These are phyloP conservation scores for Caracal caracal DNA, from an alignment of 2,113 vertebrate genomes.

Conservation along the genomic window DNA sequence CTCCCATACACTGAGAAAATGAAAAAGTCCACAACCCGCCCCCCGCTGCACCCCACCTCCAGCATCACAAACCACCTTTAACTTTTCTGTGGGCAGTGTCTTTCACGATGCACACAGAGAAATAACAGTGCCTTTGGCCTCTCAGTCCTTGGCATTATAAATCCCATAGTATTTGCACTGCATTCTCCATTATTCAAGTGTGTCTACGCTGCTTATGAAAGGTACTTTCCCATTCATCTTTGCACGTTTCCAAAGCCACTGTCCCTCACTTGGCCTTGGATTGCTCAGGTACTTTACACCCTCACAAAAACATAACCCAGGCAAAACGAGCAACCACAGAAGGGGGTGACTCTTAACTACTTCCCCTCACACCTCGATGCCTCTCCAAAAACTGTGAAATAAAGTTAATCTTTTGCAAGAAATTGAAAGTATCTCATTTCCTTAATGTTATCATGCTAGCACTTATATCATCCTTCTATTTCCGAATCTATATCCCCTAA, in stretches of 20 bases:
- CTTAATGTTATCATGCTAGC: background rate
- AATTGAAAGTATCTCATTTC: background rate
- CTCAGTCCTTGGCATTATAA: background rate
- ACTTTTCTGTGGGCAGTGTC: background rate
- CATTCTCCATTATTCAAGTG: background rate
- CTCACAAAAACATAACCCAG: background rate
- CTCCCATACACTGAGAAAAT: background rate
- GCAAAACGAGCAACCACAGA: background rate
- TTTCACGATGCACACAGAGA: background rate
- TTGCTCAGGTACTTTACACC: background rate
- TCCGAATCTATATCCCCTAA: background rate
- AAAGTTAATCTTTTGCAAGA: background rate
- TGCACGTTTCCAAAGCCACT: background rate
- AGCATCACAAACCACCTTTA: background rate
- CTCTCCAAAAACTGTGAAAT: background rate
- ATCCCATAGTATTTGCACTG: background rate
- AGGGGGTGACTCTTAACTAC: background rate
- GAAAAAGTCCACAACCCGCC: background rate
- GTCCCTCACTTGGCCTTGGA: background rate
- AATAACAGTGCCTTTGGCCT: background rate
- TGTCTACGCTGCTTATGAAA: background rate
- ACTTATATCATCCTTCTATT: background rate
- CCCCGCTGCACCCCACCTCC: fast-evolving
- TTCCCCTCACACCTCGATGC: background rate
- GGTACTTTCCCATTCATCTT: background rate